Percentiles rank a stretch among this genome's conserved stretches.
Conservation (phyloP, 2,797 vertebrate genomes). For the Clamator glandarius region DNA sequence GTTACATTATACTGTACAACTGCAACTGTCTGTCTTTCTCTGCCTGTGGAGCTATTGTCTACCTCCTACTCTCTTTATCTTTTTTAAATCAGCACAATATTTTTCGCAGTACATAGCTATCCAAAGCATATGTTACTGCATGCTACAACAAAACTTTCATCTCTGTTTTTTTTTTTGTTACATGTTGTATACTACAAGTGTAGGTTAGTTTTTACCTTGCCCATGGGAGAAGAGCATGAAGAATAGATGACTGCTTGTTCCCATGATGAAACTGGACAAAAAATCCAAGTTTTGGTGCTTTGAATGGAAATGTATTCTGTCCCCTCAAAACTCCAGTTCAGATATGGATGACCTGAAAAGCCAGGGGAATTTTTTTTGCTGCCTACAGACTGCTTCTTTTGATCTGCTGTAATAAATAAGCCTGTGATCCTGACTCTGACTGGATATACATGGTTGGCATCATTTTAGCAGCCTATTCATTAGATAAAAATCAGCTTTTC, state of each 20-base stretch:
- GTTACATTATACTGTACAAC: neutral
- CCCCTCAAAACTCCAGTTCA: neutral
- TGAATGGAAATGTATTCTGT: neutral
- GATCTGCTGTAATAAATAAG: neutral
- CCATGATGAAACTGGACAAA: neutral
- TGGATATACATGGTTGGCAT: neutral
- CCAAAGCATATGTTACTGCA: neutral
- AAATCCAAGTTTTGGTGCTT: neutral
- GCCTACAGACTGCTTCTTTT: neutral
- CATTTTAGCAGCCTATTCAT: neutral
- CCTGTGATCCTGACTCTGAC: neutral
- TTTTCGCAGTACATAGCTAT: neutral
- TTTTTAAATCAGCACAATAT: neutral
- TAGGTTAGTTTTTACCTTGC: neutral
- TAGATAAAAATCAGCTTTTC: neutral
- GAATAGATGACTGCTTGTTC: neutral
- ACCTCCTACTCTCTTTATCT: neutral
- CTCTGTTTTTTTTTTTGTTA: neutral
- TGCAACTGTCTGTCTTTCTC: neutral
- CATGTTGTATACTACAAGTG: neutral
- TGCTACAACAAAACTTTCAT: neutral
- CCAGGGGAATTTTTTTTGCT: neutral
- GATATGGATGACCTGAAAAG: neutral
- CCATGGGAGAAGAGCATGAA: rapidly evolving
- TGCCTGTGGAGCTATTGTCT: neutral